Conservation (phyloP, 2,888 invertebrate genomes). For the Orthosia cruda region DNA sequence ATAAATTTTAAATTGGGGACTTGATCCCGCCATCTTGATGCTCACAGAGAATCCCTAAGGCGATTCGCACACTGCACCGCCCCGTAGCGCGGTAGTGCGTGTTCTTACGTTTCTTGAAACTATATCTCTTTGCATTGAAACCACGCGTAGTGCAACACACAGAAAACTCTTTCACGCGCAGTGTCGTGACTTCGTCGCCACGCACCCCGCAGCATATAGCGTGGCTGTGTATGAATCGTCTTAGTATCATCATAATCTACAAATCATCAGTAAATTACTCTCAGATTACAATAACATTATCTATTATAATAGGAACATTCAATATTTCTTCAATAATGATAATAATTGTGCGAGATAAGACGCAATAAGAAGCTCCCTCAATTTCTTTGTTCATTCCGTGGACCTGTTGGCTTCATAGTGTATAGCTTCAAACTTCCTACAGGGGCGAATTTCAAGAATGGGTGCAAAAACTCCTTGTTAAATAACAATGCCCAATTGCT, state of each 20-base stretch:
- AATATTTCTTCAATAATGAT: slow-evolving; percentile 12
- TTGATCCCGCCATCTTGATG: too few species aligned
- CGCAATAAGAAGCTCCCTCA: slow-evolving; percentile 28
- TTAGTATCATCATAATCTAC: neutral
- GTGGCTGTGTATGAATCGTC: too few species aligned
- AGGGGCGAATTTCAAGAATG: slow-evolving; percentile 20
- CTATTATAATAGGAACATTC: neutral
- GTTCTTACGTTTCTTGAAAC: too few species aligned
- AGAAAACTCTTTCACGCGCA: too few species aligned
- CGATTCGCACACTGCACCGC: too few species aligned
- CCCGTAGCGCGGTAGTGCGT: too few species aligned
- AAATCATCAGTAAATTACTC: neutral
- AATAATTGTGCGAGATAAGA: slow-evolving; percentile 31
- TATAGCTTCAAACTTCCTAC: slow-evolving; percentile 13
- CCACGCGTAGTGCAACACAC: too few species aligned
- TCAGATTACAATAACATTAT: neutral
- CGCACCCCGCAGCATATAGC: too few species aligned
- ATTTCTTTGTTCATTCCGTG: slow-evolving; percentile 35
- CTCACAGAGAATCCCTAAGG: too few species aligned
- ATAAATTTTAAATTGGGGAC: too few species aligned
- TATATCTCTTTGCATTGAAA: too few species aligned
- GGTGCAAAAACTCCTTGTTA: neutral
- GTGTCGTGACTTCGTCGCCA: too few species aligned
- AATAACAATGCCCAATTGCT: neutral
- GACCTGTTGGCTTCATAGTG: slow-evolving; percentile 56